Base-by-base conservation (phyloP, 2,888 invertebrate species). In the Cryptosula pallasiana region DNA sequence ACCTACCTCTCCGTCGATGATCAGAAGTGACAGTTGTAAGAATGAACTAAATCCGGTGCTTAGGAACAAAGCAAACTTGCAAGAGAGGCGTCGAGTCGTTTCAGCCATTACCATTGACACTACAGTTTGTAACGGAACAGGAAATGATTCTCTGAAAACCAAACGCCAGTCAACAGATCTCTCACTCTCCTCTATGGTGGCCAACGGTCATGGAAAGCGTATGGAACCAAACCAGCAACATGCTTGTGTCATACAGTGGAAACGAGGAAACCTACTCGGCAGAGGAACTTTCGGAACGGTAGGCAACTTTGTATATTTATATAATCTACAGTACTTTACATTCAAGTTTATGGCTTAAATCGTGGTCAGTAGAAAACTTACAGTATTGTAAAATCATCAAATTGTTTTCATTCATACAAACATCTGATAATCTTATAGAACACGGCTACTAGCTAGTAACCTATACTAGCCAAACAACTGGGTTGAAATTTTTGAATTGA, bases 171-270 rank as follows among this genome's bases (percentile, higher is more conserved):
- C 23, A 3, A 29, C 63, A 5, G 63, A 9, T 34, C 25, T 25
- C 5, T 13, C 32, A 9, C 3, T 9, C 2, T 13, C 63, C 2
- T 9, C 57, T 16, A 23, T 23, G 5, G n/a, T 5, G 5, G 25
- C n/a, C 25, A 25, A 13, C n/a, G 57, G 57, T 5, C 16, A 25
- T n/a, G n/a, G n/a, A n/a, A n/a, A 20, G 5, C 5, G 23, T n/a
- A n/a, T 55, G 5, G 34, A 34, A 2, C 63, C 20, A 9, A 5
- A 57, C 5, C 25, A 13, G n/a, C 63, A 63, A 13, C 27, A 16
- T 63, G 63, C 63, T 32, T 63, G 63, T 63, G 63, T 63, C 5
- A 32, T 63, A 9, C 25, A 63, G 32, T 63, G 63, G 63, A 63
- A 63, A 27, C 25, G 32, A 63, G 63, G 63, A 27, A 63, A 63